phyloP scores from a whole-genome alignment of 2,113 vertebrate genomes.

The Oreocharis arfaki region DNA sequence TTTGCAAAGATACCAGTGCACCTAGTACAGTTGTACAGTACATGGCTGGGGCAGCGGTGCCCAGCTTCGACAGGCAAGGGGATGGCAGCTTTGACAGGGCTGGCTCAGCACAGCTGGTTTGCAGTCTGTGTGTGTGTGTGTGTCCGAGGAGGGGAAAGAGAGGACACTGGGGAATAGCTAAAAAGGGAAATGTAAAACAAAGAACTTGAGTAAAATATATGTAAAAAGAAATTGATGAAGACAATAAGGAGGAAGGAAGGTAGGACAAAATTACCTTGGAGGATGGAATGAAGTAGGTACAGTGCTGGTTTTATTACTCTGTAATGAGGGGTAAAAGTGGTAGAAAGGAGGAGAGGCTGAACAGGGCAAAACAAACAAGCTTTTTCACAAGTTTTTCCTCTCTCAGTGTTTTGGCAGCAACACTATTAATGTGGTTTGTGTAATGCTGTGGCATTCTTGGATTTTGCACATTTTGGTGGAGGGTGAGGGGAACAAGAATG shows the following conservation, averaged over 20 bases:
- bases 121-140: neutral
- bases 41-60: neutral
- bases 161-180: neutral
- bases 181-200: conserved; percentile 29
- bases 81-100: neutral
- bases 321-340: neutral
- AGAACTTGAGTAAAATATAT: neutral
- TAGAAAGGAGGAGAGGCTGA: neutral
- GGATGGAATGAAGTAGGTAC: neutral
- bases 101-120: neutral
- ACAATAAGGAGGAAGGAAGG: conserved; percentile 19
- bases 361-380: neutral
- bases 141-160: neutral
- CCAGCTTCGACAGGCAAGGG: neutral
- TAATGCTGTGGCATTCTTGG: neutral
- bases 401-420: neutral
- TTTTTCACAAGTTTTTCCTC: neutral
- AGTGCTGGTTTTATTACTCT: neutral
- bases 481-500: accelerated
- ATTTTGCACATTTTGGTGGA: neutral
- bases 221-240: neutral
- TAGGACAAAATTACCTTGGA: neutral
- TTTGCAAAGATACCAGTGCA: neutral
- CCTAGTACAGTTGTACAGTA: neutral
- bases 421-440: neutral